Conservation (phyloP, 2,888 invertebrate genomes). For the Apantesis nais region DNA sequence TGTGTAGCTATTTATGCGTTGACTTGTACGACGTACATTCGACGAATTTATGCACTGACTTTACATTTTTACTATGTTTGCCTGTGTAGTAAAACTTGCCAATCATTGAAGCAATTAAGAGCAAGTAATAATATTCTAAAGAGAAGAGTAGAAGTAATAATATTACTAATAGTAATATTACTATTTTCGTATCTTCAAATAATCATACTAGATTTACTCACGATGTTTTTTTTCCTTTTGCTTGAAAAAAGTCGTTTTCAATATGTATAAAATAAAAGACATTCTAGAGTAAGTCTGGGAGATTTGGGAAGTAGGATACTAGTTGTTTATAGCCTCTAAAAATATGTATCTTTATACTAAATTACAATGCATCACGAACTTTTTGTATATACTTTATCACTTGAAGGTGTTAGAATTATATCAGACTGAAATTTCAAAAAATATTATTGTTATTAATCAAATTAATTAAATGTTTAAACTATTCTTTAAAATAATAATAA, state of each 20-base stretch:
- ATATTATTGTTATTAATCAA: too few relatives aligned
- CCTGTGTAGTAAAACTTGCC: constrained; percentile 24
- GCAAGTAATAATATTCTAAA: too few relatives aligned
- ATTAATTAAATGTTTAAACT: neutral
- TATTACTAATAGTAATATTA: neutral
- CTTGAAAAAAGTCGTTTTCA: neutral
- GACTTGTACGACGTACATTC: constrained; percentile 32
- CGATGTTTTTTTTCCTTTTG: neutral
- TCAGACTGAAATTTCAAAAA: neutral
- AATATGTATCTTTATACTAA: too few relatives aligned
- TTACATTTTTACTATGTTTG: constrained; percentile 32
- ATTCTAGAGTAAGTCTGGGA: neutral
- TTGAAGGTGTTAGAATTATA: neutral
- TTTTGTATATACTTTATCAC: neutral
- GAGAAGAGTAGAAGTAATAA: too few relatives aligned
- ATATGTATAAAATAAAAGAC: neutral
- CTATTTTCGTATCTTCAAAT: neutral
- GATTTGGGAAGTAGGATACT: neutral
- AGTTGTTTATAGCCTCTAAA: too few relatives aligned
- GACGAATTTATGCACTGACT: constrained; percentile 13
- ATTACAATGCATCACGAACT: too few relatives aligned
- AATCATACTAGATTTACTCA: neutral
- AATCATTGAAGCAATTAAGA: constrained; percentile 34
- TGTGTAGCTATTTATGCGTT: constrained; percentile 36
- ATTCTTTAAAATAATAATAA: neutral